Base-by-base conservation (phyloP, 2,888 invertebrate species). In the Empis livida region DNA sequence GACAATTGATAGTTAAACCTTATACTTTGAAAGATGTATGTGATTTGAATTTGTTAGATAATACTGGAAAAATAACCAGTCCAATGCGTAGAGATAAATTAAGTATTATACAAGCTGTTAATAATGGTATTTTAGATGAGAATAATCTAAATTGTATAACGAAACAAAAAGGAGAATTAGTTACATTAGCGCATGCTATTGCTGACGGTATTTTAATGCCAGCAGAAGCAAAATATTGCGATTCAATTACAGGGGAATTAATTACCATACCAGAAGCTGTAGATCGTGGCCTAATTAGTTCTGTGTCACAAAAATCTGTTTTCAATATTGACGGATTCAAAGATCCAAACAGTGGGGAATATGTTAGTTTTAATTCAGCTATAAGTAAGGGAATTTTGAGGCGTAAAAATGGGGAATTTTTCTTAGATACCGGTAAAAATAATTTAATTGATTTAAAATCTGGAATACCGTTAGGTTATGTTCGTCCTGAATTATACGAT, bases 311-410 rank as follows among this genome's bases (percentile, higher is more conserved):
- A 63, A 84, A 84, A 65, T 88, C 89, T 2, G 85, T 94, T 56
- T 94, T 94, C 63, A 87, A 92, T 65, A 89, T 95, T 51, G 91
- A 92, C 57, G 93, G 87, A 47, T 88, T 93, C 62, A 84, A 83
- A 62, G 87, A 90, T 67, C 82, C 85, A 1, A 77, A 82, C 58
- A 84, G 84, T 44, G 82, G 80, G 35, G 86, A 88, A 61, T 86
- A 83, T 61, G 76, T 92, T 57, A 88, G 88, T 54, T 84, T 92
- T 59, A 91, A 90, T 67, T 75, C 79, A 50, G 90, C 91, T 37
- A 71, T 85, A 51, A 77, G 81, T 49, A 84, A 83, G 59, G 86
- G 85, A 54, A 73, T 84, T 61, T 73, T 93, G 42, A 82, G 84
- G 63, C 78, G 81, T 59, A 83, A 80, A 57, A 78, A 79, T 48